Percentiles rank a stretch among this genome's conserved stretches.
Evolutionary conservation across 2,888 invertebrate genomes (phyloP).

Genomic region (Rotaria macrura): DNA sequence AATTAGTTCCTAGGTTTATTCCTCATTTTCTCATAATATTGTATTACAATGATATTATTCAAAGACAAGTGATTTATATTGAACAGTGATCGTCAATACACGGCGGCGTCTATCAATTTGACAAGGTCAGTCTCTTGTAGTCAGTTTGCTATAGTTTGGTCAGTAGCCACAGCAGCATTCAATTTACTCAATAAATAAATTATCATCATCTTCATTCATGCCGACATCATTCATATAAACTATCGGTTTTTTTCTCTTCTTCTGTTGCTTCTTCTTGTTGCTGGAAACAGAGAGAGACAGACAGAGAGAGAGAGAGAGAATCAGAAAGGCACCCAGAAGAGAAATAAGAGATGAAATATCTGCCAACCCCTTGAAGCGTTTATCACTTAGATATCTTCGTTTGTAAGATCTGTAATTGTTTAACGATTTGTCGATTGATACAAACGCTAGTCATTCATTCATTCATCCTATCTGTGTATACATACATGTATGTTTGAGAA

Average conservation of each 20-base stretch:
- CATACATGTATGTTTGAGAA: background rate
- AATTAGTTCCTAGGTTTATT: background rate
- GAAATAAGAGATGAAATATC: background rate
- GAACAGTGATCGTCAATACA: background rate
- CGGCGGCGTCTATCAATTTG: background rate
- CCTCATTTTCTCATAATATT: background rate
- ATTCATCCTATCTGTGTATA: too few relatives aligned
- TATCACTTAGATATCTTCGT: background rate
- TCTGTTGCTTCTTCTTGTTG: background rate
- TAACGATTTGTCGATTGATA: background rate
- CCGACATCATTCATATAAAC: background rate
- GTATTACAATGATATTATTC: background rate
- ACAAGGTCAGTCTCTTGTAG: background rate
- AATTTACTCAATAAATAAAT: constrained; percentile 12
- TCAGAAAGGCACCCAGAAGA: too few relatives aligned
- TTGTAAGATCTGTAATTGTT: background rate
- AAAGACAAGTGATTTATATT: background rate
- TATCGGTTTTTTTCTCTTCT: background rate
- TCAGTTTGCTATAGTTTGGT: background rate
- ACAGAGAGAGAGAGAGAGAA: too few relatives aligned
- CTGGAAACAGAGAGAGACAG: background rate
- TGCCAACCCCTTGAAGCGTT: background rate
- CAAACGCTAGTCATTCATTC: background rate
- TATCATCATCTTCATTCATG: background rate
- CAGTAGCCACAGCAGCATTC: background rate